phyloP scores from a whole-genome alignment of 1,140 invertebrate genomes.

The Heliconius nattereri region DNA sequence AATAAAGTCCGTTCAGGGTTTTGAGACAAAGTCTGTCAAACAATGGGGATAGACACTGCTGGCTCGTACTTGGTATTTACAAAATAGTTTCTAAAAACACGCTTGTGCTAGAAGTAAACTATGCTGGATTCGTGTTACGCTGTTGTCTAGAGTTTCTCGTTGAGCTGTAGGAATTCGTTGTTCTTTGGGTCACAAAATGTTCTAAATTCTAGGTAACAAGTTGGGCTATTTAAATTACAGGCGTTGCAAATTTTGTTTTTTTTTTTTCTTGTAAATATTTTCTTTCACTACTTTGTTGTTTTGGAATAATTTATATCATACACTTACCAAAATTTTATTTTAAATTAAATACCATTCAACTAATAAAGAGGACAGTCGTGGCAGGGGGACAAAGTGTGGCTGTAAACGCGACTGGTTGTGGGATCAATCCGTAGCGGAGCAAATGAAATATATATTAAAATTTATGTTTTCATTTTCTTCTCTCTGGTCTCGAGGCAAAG shows the following conservation, averaged over 20 bases:
- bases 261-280: not conserved
- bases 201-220: not conserved
- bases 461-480: too few species aligned
- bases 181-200: slow-evolving; percentile 7
- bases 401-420: too few species aligned
- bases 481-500: too few species aligned
- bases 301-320: too few species aligned
- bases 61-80: slow-evolving; percentile 9
- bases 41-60: slow-evolving; percentile 17
- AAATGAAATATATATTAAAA: too few species aligned
- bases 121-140: not conserved
- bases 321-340: too few species aligned
- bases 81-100: slow-evolving; percentile 13
- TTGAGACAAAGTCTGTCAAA: slow-evolving; percentile 34
- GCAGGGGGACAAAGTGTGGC: too few species aligned
- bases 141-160: not conserved
- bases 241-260: not conserved
- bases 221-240: not conserved
- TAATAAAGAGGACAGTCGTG: too few species aligned
- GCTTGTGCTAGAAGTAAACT: slow-evolving; percentile 3
- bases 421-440: too few species aligned
- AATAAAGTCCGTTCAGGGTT: slow-evolving; percentile 63
- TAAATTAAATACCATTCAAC: too few species aligned
- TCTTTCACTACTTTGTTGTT: too few species aligned
- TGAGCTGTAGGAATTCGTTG: not conserved